Evolutionary conservation across 2,797 vertebrate genomes (phyloP).

Genomic region (Spinibarbus caldwelli): DNA sequence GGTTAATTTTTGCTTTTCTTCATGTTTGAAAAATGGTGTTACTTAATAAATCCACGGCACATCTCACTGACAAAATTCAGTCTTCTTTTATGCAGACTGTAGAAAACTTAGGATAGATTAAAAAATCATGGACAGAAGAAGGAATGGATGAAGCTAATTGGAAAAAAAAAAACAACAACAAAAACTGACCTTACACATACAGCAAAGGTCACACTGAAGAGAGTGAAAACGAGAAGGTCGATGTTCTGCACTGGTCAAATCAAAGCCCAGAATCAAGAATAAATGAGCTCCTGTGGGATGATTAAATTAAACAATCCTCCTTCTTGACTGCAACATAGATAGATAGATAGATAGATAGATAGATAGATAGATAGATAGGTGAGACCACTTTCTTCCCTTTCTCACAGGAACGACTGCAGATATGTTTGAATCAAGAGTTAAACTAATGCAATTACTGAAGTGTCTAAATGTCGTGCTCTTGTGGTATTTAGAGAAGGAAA

Average conservation of each 20-base stretch:
- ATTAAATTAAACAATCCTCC: background rate
- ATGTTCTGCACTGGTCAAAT: conserved; percentile 5
- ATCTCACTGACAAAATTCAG: conserved; percentile 1
- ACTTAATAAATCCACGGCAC: background rate
- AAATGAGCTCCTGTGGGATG: background rate
- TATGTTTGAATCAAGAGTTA: conserved; percentile 69
- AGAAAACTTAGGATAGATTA: background rate
- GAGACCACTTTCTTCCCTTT: background rate
- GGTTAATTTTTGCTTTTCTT: background rate
- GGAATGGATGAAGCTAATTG: background rate
- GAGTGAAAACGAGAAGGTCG: conserved; percentile 2
- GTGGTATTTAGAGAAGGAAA: conserved; percentile 71
- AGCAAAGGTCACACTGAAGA: conserved; percentile 1
- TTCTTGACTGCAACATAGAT: background rate
- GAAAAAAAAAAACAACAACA: background rate
- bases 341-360: background rate
- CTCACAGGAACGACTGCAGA: conserved; percentile 43
- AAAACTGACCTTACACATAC: background rate
- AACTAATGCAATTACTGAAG: conserved; percentile 69
- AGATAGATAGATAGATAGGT: background rate
- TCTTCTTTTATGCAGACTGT: background rate
- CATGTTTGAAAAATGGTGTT: background rate
- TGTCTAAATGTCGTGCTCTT: conserved; percentile 64
- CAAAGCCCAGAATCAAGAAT: conserved; percentile 5
- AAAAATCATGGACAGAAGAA: background rate